phyloP scores from a whole-genome alignment of 2,888 invertebrate species.

The Kuschelorhynchus macadamiae region DNA sequence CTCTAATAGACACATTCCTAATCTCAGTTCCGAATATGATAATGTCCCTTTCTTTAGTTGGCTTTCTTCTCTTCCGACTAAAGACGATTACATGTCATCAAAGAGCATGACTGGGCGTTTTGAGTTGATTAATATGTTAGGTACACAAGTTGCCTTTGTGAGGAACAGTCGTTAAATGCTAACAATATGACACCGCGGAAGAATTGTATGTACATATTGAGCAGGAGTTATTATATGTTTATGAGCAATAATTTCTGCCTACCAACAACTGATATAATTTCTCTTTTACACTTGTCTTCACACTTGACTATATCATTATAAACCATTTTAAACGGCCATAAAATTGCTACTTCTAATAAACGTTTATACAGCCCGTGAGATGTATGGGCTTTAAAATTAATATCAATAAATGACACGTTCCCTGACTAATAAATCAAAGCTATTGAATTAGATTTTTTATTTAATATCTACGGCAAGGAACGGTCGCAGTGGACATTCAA shows the following conservation, averaged over 20 bases:
- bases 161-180: slow-evolving; percentile 36
- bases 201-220: not conserved
- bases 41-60: not conserved
- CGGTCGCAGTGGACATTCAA: no score
- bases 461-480: no score
- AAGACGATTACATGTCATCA: slow-evolving; percentile 63
- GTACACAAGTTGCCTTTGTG: slow-evolving; percentile 58
- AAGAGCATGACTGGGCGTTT: slow-evolving; percentile 64
- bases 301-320: not conserved
- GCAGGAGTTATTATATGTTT: no score
- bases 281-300: slow-evolving; percentile 5
- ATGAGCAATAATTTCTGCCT: slow-evolving; percentile 29
- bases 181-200: slow-evolving; percentile 43
- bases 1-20: slow-evolving; percentile 3
- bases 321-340: no score
- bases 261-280: slow-evolving; percentile 9
- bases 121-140: slow-evolving; percentile 63
- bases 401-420: no score
- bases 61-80: slow-evolving; percentile 46
- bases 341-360: no score
- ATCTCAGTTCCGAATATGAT: slow-evolving; percentile 1
- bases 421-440: no score
- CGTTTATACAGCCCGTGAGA: no score
- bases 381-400: no score
- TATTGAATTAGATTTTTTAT: no score